Percentiles rank a stretch among this genome's conserved stretches.
These are phyloP conservation scores for Vombatus ursinus DNA, from an alignment of 2,113 vertebrate species.

Conservation along the genomic window DNA sequence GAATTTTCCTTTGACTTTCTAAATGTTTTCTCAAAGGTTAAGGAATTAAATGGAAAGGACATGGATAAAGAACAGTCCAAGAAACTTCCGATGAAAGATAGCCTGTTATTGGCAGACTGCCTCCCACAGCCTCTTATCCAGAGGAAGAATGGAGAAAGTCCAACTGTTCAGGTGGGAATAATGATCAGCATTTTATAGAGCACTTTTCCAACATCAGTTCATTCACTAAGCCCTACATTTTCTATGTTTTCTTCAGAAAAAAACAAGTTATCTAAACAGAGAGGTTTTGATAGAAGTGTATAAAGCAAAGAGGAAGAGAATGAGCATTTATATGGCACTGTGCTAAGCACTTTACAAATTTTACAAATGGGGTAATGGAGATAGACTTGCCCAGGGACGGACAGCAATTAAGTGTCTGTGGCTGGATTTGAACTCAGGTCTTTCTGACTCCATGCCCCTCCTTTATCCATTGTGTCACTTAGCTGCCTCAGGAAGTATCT, in stretches of 20 bases:
- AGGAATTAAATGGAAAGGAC: slow-evolving; percentile 62
- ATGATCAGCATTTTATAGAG: neutral
- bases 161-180: slow-evolving; percentile 38
- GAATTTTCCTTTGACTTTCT: neutral
- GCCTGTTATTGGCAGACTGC: neutral
- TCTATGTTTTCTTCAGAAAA: neutral
- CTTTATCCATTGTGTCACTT: neutral
- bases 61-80: slow-evolving; percentile 43
- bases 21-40: slow-evolving; percentile 56
- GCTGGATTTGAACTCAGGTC: neutral
- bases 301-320: neutral
- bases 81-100: slow-evolving; percentile 42
- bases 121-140: neutral
- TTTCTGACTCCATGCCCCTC: neutral
- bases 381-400: neutral
- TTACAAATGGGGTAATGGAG: neutral
- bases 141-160: neutral
- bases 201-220: neutral
- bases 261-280: neutral
- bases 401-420: neutral
- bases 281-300: neutral
- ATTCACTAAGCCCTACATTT: neutral
- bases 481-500: neutral
- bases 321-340: neutral
- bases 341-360: neutral